Evolutionary conservation across 2,888 invertebrate species (phyloP), one percentile per base, ranked within the genome.

Genomic region (Xylota sylvarum): DNA sequence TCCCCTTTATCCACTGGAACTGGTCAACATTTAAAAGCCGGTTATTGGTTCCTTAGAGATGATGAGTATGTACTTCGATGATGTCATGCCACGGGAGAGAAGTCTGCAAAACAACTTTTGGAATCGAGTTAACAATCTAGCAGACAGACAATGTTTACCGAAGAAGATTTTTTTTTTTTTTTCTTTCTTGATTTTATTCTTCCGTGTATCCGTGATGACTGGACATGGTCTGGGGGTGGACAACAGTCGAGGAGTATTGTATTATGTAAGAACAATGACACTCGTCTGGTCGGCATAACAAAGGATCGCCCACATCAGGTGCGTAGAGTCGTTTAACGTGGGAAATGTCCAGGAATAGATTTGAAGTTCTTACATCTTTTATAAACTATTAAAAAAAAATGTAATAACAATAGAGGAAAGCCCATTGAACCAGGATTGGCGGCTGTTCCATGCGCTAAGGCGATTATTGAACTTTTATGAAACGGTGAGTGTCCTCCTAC

Each of bases 301-400:
- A 72, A 72, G 43, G 37, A 9, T 55, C 80, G 74, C 84, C 84
- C 84, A 74, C 84, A 55, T 65, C 9, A 27, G 12, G 32, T 37
- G 19, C 46, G n/a, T 30, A 6, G 19, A 27, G n/a, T 7, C 23
- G 17, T 64, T 64, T 2, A 27, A 37, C 37, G 74, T 81, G 76
- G 76, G 74, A 85, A 81, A 52, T 67, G 23, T 65, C 43, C 52
- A 80, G n/a, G 17, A 73, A 80, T 58, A 80, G 40, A 65, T 50
- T 17, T 62, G 14, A 14, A 64, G 46, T 67, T 37, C n/a, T 32
- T 52, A 40, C 19, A 30, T 35, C 17, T 23, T 76, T n/a, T n/a
- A n/a, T 46, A 50, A 2, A 60, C 5, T 32, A 52, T 65, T 37
- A 27, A 55, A 40, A 19, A 67, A 14, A 6, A 19, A 67, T 12